These are phyloP conservation scores for Alosa sapidissima DNA, from an alignment of 2,797 vertebrate genomes.

Conservation along the genomic window DNA sequence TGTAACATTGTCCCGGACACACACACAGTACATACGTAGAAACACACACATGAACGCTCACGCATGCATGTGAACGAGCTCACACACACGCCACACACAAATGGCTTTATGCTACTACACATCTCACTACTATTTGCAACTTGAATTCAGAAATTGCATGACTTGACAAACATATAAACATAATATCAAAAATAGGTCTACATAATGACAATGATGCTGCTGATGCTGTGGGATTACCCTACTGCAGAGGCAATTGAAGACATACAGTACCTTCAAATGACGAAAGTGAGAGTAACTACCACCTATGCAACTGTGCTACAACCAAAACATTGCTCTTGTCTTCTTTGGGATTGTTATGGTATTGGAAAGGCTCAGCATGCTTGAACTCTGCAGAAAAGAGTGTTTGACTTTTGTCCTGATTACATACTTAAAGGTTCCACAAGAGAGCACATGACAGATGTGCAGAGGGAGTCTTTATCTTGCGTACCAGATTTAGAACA, in stretches of 20 bases:
- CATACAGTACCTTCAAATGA: background rate
- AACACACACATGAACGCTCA: background rate
- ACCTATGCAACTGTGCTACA: background rate
- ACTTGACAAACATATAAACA: too few relatives aligned
- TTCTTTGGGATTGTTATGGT: background rate
- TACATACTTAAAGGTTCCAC: background rate
- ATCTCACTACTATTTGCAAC: too few relatives aligned
- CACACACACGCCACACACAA: background rate
- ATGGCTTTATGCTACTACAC: too few relatives aligned
- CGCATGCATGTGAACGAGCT: background rate
- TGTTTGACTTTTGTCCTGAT: background rate
- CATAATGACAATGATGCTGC: background rate
- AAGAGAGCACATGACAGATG: background rate
- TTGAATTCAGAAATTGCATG: too few relatives aligned
- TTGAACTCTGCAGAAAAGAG: background rate
- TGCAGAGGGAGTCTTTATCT: background rate
- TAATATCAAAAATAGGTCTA: background rate
- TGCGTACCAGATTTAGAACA: background rate
- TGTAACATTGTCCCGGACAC: background rate
- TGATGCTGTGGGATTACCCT: background rate
- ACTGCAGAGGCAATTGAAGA: background rate
- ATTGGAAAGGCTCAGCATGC: background rate
- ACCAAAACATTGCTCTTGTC: background rate
- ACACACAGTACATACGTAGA: background rate
- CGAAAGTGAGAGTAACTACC: background rate